A percentile compares a stretch with the other conserved stretches of the same genome.
Evolutionary conservation across 1,140 invertebrate genomes (phyloP).

Genomic region (Ylistrum balloti): DNA sequence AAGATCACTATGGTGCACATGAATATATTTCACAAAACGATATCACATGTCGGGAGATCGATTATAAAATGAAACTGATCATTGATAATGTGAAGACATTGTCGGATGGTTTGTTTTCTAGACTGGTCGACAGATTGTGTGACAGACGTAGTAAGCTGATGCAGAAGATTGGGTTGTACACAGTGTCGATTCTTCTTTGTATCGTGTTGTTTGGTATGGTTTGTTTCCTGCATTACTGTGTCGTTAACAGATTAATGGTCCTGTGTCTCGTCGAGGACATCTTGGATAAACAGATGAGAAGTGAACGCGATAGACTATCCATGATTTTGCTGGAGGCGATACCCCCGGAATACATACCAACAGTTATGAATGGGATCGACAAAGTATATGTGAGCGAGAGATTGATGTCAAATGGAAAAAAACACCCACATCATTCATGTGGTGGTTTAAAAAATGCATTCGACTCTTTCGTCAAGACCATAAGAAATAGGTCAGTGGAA

Average conservation of each 20-base stretch:
- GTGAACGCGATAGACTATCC: not conserved
- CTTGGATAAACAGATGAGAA: not conserved
- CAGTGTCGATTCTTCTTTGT: not conserved
- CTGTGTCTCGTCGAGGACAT: not conserved
- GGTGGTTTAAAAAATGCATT: not conserved
- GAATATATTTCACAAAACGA: not conserved
- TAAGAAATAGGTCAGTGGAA: not conserved
- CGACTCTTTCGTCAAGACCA: not conserved
- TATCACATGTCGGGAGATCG: not conserved
- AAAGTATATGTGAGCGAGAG: not conserved
- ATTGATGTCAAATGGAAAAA: not conserved
- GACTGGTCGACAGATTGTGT: not conserved
- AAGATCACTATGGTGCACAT: not conserved
- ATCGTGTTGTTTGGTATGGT: not conserved
- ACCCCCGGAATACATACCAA: not conserved
- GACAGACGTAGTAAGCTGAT: not conserved
- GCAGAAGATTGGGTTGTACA: not conserved
- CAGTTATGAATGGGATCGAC: not conserved
- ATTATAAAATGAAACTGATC: not conserved
- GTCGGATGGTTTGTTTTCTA: not conserved
- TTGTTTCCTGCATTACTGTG: not conserved
- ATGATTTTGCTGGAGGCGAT: not conserved
- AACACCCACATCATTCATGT: not conserved
- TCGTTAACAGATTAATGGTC: not conserved
- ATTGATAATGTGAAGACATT: not conserved